A percentile compares a stretch with the other conserved stretches of the same genome.
These are phyloP conservation scores for Drosophila nigrodunni DNA, from an alignment of 1,140 invertebrate species.

Conservation along the genomic window DNA sequence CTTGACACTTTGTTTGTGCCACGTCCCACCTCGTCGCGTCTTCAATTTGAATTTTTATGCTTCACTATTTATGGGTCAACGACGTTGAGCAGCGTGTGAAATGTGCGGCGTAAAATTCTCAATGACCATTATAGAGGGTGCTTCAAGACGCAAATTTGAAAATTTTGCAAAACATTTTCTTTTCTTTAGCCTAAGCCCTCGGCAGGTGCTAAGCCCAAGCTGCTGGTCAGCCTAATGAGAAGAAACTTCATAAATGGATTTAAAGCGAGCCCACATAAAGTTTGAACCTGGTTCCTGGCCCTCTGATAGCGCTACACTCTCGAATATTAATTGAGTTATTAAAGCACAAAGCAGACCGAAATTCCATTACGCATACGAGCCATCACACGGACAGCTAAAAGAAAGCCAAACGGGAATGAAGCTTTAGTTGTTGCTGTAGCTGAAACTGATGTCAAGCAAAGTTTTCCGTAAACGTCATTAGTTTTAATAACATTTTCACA, in stretches of 20 bases:
- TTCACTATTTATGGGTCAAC: slow-evolving; percentile 55
- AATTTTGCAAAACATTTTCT: slow-evolving; percentile 56
- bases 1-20: slow-evolving; percentile 30
- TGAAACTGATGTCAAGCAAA: slow-evolving; percentile 38
- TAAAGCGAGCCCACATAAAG: slow-evolving; percentile 54
- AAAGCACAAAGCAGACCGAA: slow-evolving; percentile 59
- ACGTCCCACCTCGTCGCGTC: slow-evolving; percentile 6
- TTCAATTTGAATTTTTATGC: slow-evolving; percentile 54
- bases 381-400: slow-evolving; percentile 55
- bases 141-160: slow-evolving; percentile 60
- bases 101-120: slow-evolving; percentile 46
- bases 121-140: slow-evolving; percentile 60
- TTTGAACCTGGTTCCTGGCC: slow-evolving; percentile 14
- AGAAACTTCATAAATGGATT: slow-evolving; percentile 70
- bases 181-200: slow-evolving; percentile 4
- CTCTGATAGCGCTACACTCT: not conserved
- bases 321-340: slow-evolving; percentile 71
- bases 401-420: not conserved
- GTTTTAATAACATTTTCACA: slow-evolving; percentile 77
- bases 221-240: slow-evolving; percentile 44
- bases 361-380: slow-evolving; percentile 74
- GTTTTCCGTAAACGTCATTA: slow-evolving; percentile 70
- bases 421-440: not conserved
- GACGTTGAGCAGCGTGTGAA: slow-evolving; percentile 31
- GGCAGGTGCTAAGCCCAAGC: slow-evolving; percentile 61